Evolutionary conservation across 2,888 invertebrate genomes (phyloP).

Genomic region (Brenthis daphne): DNA sequence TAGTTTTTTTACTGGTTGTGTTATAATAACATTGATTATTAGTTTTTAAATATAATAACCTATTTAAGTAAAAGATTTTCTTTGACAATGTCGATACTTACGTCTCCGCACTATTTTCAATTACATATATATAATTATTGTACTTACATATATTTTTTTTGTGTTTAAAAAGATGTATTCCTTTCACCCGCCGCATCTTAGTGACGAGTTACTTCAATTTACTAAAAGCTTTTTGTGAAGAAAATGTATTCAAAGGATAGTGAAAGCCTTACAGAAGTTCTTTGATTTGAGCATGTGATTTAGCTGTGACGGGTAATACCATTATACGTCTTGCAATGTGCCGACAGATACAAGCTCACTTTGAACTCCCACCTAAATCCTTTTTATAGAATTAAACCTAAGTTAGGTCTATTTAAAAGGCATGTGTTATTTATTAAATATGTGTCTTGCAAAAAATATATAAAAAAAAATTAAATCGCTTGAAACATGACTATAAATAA

Average conservation of each 20-base stretch:
- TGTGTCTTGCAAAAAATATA: neutral
- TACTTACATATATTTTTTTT: neutral
- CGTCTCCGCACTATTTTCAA: too few relatives aligned
- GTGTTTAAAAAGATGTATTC: neutral
- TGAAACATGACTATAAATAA: neutral
- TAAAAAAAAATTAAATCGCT: neutral
- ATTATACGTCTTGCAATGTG: slow-evolving; percentile 24
- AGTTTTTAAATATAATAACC: too few relatives aligned
- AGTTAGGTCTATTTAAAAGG: slow-evolving; percentile 15
- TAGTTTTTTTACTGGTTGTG: too few relatives aligned
- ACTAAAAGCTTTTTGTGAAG: slow-evolving; percentile 28
- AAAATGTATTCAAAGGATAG: slow-evolving; percentile 27
- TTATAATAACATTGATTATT: too few relatives aligned
- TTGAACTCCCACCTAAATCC: slow-evolving; percentile 25
- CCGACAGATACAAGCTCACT: slow-evolving; percentile 19
- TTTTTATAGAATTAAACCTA: slow-evolving; percentile 18
- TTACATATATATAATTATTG: too few relatives aligned
- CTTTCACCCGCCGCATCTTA: neutral
- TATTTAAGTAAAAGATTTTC: too few relatives aligned
- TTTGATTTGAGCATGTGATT: slow-evolving; percentile 31
- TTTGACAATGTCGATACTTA: too few relatives aligned
- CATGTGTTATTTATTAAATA: neutral
- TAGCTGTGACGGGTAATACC: slow-evolving; percentile 32
- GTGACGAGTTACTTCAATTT: slow-evolving; percentile 14
- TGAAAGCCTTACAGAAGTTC: slow-evolving; percentile 26